Evolutionary conservation across 2,797 vertebrate genomes (phyloP).

Genomic region (Pseudochirops cupreus): DNA sequence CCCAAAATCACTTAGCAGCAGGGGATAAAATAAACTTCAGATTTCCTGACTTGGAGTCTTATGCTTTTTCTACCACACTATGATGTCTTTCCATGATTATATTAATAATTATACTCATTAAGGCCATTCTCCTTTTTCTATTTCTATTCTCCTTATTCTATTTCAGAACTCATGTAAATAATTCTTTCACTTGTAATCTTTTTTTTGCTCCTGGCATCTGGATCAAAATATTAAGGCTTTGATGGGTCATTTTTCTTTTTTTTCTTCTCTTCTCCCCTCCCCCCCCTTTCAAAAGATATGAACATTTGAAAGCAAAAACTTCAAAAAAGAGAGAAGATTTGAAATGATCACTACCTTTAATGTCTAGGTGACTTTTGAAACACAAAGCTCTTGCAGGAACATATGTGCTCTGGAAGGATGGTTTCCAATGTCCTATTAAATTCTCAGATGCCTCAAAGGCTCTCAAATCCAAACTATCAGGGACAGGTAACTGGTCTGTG

Average conservation of each 20-base stretch:
- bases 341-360: neutral
- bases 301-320: neutral
- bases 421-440: constrained; percentile 71
- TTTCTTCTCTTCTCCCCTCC: neutral
- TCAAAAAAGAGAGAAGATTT: constrained; percentile 15
- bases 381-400: constrained; percentile 69
- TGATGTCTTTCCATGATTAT: neutral
- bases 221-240: constrained; percentile 45
- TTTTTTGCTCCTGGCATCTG: constrained; percentile 49
- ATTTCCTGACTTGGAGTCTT: neutral
- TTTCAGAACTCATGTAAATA: neutral
- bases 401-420: constrained; percentile 65
- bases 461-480: constrained; percentile 72
- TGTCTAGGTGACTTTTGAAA: constrained; percentile 60
- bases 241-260: neutral
- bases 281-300: neutral
- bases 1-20: neutral
- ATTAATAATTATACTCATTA: neutral
- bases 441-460: constrained; percentile 57
- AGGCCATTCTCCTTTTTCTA: too few species aligned
- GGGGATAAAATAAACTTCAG: neutral
- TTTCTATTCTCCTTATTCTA: too few species aligned
- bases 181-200: constrained; percentile 45
- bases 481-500: constrained; percentile 46
- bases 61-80: neutral